These are phyloP conservation scores for Hyphantria cunea DNA, from an alignment of 1,140 invertebrate species.

Conservation along the genomic window DNA sequence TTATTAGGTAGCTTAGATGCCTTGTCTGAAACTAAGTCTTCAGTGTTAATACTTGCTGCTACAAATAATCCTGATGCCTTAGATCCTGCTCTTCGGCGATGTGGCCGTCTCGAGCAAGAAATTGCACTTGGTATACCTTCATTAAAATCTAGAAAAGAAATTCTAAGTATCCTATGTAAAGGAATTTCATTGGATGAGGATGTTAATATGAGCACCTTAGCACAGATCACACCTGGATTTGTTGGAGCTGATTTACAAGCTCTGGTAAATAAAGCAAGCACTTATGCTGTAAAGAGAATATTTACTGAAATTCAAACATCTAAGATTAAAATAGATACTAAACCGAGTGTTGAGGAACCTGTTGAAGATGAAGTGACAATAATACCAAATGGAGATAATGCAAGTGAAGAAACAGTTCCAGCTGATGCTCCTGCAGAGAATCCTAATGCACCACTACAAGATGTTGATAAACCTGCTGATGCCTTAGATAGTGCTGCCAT, in stretches of 20 bases:
- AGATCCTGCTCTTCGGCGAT: conserved; percentile 95
- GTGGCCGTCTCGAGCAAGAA: conserved; percentile 96
- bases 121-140: conserved; percentile 97
- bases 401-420: conserved; percentile 42
- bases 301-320: conserved; percentile 57
- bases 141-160: conserved; percentile 88
- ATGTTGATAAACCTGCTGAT: conserved; percentile 37
- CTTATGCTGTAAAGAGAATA: conserved; percentile 89
- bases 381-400: conserved; percentile 66
- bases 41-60: conserved; percentile 95
- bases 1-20: conserved; percentile 94
- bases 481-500: conserved; percentile 4
- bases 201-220: conserved; percentile 88
- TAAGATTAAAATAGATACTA: conserved; percentile 41
- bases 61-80: conserved; percentile 96
- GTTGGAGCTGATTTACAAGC: conserved; percentile 97
- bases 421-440: conserved; percentile 39
- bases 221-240: conserved; percentile 96
- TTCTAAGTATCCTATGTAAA: conserved; percentile 88
- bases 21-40: conserved; percentile 85
- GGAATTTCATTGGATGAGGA: conserved; percentile 86
- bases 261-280: conserved; percentile 92
- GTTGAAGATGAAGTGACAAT: conserved; percentile 38
- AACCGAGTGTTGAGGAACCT: conserved; percentile 25
- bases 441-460: conserved; percentile 37